Evolutionary conservation across 2,113 vertebrate species (phyloP).

Genomic region (Pelusios castaneus): DNA sequence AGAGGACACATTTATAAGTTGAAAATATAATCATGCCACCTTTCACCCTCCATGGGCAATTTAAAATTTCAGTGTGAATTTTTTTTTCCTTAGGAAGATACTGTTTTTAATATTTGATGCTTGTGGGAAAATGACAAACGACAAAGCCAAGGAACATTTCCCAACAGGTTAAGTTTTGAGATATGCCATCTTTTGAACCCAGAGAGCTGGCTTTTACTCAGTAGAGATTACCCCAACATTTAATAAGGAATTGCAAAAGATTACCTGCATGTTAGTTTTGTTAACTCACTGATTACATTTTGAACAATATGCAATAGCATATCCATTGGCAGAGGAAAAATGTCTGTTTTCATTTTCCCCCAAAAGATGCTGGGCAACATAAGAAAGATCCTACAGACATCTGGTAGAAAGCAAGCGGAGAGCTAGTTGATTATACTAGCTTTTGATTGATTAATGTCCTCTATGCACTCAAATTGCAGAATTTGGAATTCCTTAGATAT

Average conservation of each 20-base stretch:
- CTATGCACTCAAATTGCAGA: background rate
- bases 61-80: background rate
- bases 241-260: background rate
- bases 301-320: background rate
- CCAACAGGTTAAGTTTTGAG: background rate
- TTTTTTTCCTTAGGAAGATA: background rate
- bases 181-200: background rate
- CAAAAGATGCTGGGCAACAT: background rate
- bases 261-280: background rate
- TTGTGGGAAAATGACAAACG: background rate
- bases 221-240: background rate
- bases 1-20: background rate
- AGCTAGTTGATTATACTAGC: background rate
- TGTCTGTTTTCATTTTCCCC: background rate
- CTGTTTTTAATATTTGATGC: background rate
- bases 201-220: background rate
- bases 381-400: background rate
- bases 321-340: background rate
- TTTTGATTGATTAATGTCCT: background rate
- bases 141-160: background rate
- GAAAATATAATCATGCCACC: background rate
- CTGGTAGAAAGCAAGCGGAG: background rate
- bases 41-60: background rate
- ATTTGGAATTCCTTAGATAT: fast-evolving
- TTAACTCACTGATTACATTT: background rate